These are phyloP conservation scores for Salvelinus fontinalis DNA, from an alignment of 2,113 vertebrate species.

Conservation along the genomic window DNA sequence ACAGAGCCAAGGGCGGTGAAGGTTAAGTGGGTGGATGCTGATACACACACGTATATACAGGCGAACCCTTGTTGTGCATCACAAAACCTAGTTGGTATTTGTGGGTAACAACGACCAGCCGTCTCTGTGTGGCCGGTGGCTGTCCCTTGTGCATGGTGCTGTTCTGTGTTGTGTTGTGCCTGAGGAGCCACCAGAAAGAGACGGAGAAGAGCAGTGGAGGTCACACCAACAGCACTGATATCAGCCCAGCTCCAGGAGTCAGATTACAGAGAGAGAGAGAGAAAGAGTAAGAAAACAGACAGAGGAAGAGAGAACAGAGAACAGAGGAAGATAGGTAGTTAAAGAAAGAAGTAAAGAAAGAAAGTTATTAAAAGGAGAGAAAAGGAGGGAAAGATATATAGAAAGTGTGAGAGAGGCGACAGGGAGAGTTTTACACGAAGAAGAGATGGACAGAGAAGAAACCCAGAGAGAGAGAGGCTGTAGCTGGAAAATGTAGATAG, in stretches of 20 bases:
- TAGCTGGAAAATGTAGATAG: slow-evolving; percentile 60
- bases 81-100: slow-evolving; percentile 15
- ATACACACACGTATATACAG: background rate
- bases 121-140: slow-evolving; percentile 8
- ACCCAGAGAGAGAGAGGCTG: slow-evolving; percentile 20
- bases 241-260: slow-evolving; percentile 43
- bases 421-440: slow-evolving; percentile 22
- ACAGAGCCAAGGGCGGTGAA: slow-evolving; percentile 27
- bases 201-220: slow-evolving; percentile 11
- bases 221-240: slow-evolving; percentile 38
- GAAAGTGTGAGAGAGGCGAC: slow-evolving; percentile 10
- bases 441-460: slow-evolving; percentile 26
- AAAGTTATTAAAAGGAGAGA: slow-evolving; percentile 45
- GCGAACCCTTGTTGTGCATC: background rate
- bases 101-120: background rate
- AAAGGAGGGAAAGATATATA: background rate
- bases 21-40: slow-evolving; percentile 35
- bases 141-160: slow-evolving; percentile 2
- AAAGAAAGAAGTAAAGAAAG: slow-evolving; percentile 26
- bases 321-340: slow-evolving; percentile 9
- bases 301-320: slow-evolving; percentile 10
- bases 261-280: slow-evolving; percentile 46
- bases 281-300: slow-evolving; percentile 1
- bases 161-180: slow-evolving; percentile 3
- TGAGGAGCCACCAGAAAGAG: background rate